These are phyloP conservation scores for Pararge aegeria DNA, from an alignment of 1,140 invertebrate genomes.

Conservation along the genomic window DNA sequence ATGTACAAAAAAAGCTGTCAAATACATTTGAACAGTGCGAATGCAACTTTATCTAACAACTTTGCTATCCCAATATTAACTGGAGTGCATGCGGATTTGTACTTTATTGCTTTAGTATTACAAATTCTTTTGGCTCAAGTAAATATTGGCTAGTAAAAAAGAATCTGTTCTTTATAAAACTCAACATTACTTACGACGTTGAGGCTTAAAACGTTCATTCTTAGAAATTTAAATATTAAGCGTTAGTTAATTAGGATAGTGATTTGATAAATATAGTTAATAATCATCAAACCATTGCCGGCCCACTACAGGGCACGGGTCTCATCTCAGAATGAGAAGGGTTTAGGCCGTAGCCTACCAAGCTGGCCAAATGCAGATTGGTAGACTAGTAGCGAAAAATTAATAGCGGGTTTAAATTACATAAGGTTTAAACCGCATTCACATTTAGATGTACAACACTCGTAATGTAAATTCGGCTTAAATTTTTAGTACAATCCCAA, in stretches of 20 bases:
- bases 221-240: background rate
- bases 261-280: background rate
- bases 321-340: too few species aligned
- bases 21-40: slow-evolving; percentile 24
- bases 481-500: too few species aligned
- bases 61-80: slow-evolving; percentile 7
- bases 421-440: too few species aligned
- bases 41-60: slow-evolving; percentile 17
- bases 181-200: slow-evolving; percentile 21
- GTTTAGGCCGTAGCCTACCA: too few species aligned
- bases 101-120: slow-evolving; percentile 1
- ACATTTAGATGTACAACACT: too few species aligned
- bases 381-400: too few species aligned
- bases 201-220: slow-evolving; percentile 21
- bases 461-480: too few species aligned
- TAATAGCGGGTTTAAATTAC: too few species aligned
- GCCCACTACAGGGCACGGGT: too few species aligned
- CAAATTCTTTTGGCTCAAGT: slow-evolving; percentile 1
- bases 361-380: too few species aligned
- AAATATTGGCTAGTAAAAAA: slow-evolving; percentile 2
- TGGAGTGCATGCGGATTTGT: background rate
- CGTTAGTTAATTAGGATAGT: background rate
- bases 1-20: slow-evolving; percentile 46
- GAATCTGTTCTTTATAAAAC: slow-evolving; percentile 6
- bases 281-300: too few species aligned